Base-by-base conservation (phyloP, 2,113 vertebrate genomes). In the Hydrochoerus hydrochaeris region DNA sequence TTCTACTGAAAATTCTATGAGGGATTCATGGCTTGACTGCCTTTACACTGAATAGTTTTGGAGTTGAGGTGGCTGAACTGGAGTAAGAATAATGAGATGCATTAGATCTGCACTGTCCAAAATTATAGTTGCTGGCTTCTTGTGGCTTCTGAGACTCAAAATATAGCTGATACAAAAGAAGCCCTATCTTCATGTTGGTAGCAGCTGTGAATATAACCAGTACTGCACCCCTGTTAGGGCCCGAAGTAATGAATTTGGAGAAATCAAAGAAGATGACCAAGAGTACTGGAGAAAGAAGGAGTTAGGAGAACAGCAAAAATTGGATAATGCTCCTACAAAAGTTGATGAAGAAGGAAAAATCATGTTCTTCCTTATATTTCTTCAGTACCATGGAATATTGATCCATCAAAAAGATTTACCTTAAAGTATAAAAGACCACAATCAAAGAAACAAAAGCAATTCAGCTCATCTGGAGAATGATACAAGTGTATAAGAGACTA, bases 301-400 rank as follows among this genome's bases (percentile, higher is more conserved):
- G 30, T n/a, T 69, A n/a, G 32, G 16, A 69, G 65, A 69, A 19
- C 65, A n/a, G 35, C 98, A 7, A 69, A n/a, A 67, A 69, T 19
- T n/a, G 17, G 32, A 0, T 35, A 69, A 69, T 69, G 32, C 35
- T n/a, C 17, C 16, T 69, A 35, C 16, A 17, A 16, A 99, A 97
- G 99, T n/a, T 69, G 16, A n/a, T n/a, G 14, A 69, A n/a, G 35
- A n/a, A n/a, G 16, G 32, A 69, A 69, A n/a, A 19, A 2, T n/a
- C 16, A 99, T 87, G 99, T 99, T 96, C 99, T 99, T 73, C 99
- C 99, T 54, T 54, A 99, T 96, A 99, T 99, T 97, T 99, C 99
- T 46, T 99, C 99, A 2, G 99, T 99, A 0, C 99, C 99, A 0
- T 99, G 99, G 99, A 99, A 99, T 97, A 99, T 99, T 35, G 99